These are phyloP conservation scores for Chirona hameri DNA, from an alignment of 2,888 invertebrate species.

Conservation along the genomic window DNA sequence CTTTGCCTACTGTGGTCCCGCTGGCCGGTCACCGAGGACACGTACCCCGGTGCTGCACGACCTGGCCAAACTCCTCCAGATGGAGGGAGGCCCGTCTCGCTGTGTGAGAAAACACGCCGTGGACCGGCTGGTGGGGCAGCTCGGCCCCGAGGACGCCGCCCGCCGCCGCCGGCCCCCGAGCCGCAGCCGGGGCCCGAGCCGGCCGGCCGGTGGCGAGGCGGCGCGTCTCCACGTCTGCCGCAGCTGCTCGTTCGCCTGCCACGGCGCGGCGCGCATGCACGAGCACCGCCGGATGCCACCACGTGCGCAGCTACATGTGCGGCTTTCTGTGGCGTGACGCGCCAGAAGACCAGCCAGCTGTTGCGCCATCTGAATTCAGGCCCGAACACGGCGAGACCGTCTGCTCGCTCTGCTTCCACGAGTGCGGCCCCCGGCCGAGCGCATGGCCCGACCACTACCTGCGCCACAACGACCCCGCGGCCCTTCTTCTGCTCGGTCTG, in stretches of 20 bases:
- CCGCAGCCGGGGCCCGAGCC: no score
- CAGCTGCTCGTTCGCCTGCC: conserved; percentile 4
- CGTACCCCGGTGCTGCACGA: conserved; percentile 5
- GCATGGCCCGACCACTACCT: neutral
- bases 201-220: neutral
- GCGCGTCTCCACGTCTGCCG: neutral
- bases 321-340: neutral
- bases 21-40: neutral
- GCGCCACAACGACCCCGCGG: conserved; percentile 49
- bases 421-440: neutral
- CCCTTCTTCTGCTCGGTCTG: conserved; percentile 56
- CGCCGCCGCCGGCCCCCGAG: neutral
- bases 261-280: conserved; percentile 8
- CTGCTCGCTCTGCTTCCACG: conserved; percentile 44
- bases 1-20: neutral
- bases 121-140: neutral
- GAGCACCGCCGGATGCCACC: conserved; percentile 27
- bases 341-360: conserved; percentile 26
- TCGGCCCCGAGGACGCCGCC: neutral
- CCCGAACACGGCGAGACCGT: conserved; percentile 43
- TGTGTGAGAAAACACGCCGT: conserved; percentile 14
- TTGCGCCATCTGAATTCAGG: conserved; percentile 29
- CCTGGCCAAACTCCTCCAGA: neutral
- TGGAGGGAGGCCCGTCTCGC: neutral
- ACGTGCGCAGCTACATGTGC: conserved; percentile 27